Conservation (phyloP, 2,888 invertebrate species). For the Diadegma fenestrale region DNA sequence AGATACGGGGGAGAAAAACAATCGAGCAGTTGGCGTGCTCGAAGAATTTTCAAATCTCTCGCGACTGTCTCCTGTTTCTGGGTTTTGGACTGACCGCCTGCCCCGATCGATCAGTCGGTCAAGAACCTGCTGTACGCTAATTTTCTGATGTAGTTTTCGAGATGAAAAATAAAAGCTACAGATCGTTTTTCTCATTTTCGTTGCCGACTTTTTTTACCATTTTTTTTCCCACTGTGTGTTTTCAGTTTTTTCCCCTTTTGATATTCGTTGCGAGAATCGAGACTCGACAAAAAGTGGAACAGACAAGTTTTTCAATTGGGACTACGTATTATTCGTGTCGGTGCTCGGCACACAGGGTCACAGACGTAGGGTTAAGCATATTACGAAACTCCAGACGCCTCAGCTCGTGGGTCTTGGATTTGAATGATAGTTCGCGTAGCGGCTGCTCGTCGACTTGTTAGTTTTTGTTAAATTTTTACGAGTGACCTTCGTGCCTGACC, state of each 20-base stretch:
- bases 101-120: neutral
- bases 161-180: neutral
- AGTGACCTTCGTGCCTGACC: neutral
- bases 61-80: no score
- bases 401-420: neutral
- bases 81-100: neutral
- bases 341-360: neutral
- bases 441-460: neutral
- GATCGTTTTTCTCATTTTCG: neutral
- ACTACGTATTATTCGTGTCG: neutral
- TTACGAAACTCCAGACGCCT: neutral
- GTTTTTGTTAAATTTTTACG: neutral
- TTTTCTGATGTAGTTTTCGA: neutral
- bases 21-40: neutral
- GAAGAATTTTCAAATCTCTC: neutral
- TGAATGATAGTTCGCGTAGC: neutral
- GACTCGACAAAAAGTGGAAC: neutral
- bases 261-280: neutral
- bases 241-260: neutral
- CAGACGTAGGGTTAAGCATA: conserved; percentile 1
- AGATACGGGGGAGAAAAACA: neutral
- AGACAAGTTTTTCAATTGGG: neutral
- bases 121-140: neutral
- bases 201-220: no score
- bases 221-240: neutral